A percentile compares a stretch with the other conserved stretches of the same genome.
phyloP scores from a whole-genome alignment of 2,797 vertebrate genomes.

The Hemitrygon akajei region DNA sequence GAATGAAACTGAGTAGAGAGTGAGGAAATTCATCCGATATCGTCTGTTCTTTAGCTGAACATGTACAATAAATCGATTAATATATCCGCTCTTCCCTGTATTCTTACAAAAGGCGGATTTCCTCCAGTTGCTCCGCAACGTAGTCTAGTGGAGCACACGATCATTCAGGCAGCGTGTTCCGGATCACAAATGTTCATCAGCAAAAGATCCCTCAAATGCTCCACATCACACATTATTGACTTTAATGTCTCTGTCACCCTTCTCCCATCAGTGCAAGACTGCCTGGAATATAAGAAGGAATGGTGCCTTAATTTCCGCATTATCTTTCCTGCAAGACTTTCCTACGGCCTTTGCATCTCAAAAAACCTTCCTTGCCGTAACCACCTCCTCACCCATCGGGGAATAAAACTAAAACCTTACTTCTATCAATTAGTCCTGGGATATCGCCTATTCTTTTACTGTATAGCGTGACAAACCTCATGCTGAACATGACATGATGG shows the following conservation, averaged over 20 bases:
- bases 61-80: no score
- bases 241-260: neutral
- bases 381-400: neutral
- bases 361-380: neutral
- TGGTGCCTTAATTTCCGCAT: neutral
- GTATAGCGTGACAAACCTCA: neutral
- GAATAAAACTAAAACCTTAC: neutral
- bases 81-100: no score
- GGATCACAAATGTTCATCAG: neutral
- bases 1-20: no score
- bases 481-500: neutral
- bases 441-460: neutral
- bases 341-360: neutral
- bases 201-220: neutral
- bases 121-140: no score
- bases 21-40: no score
- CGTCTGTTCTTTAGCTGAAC: no score
- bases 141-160: no score
- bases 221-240: neutral
- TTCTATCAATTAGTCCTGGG: neutral
- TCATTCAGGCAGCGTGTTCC: neutral
- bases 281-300: neutral
- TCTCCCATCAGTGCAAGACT: neutral
- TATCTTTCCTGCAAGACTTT: no score
- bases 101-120: no score